phyloP scores from a whole-genome alignment of 2,888 invertebrate species.

The Shargacucullia verbasci region DNA sequence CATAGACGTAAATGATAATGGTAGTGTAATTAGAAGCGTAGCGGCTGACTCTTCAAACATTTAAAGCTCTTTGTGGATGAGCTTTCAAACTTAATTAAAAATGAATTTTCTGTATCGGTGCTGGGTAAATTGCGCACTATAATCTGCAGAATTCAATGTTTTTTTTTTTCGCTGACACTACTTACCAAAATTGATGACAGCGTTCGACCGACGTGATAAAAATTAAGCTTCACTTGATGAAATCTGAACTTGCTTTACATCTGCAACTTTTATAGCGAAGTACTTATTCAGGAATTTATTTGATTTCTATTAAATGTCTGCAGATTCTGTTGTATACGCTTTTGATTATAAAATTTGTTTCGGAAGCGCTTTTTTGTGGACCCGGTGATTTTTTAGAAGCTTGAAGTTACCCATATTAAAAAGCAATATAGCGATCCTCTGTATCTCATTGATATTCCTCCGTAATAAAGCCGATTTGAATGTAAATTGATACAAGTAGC shows the following conservation, averaged over 20 bases:
- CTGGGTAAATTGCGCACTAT: slow-evolving; percentile 38
- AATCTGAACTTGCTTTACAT: slow-evolving; percentile 32
- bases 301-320: slow-evolving; percentile 14
- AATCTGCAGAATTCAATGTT: slow-evolving; percentile 47
- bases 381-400: slow-evolving; percentile 28
- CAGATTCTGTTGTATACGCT: slow-evolving; percentile 19
- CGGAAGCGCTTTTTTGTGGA: slow-evolving; percentile 4
- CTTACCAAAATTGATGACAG: slow-evolving; percentile 52
- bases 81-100: slow-evolving; percentile 64
- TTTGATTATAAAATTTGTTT: slow-evolving; percentile 15
- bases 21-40: slow-evolving; percentile 59
- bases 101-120: slow-evolving; percentile 48
- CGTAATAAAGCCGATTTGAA: slow-evolving; percentile 71
- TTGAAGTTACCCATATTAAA: slow-evolving; percentile 41
- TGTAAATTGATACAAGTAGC: slow-evolving; percentile 72
- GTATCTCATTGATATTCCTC: slow-evolving; percentile 70
- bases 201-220: slow-evolving; percentile 38
- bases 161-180: slow-evolving; percentile 33
- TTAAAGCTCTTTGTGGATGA: slow-evolving; percentile 60
- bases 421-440: slow-evolving; percentile 48
- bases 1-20: slow-evolving; percentile 55
- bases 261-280: slow-evolving; percentile 22
- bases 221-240: slow-evolving; percentile 40
- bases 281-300: background rate
- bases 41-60: slow-evolving; percentile 63